Evolutionary conservation across 2,888 invertebrate genomes (phyloP), one percentile per base, ranked within the genome.

Genomic region (Seira ritae): DNA sequence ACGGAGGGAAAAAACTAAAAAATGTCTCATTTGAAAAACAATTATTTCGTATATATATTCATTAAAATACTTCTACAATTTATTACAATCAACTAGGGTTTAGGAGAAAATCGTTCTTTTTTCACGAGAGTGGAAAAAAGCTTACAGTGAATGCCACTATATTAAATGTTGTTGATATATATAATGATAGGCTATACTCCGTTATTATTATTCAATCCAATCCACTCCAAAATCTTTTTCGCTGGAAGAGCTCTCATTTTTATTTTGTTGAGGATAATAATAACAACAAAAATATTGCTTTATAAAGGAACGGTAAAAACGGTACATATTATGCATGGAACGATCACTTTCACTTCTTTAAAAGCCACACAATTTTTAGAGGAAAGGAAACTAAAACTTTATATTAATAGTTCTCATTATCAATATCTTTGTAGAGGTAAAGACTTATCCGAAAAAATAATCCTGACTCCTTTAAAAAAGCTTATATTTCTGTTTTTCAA

Each of bases 371-470:
- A 31, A 4, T 31, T 31, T 31, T 31, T 31, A 31, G 31, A 8
- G 8, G 31, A 31, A 31, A 31, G 31, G 31, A 42, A 42, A 66
- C 22, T 60, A 71, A 69, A 82, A 82, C 50, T 70, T 66, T 80
- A 62, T 81, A 71, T 46, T 72, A 71, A 71, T 83, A 83, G 82
- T 77, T 83, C 82, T 83, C 82, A 83, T 83, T 50, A 77, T 72
- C 71, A 8, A 46, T 23, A 19, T 70, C 37, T 78, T 71, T 77
- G 82, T 83, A 83, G 82, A 83, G 82, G 68, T 83, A 77, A 83
- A 83, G 82, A 83, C 82, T 83, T 83, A 83, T 83, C 82, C 72
- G 67, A 83, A 82, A 42, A 55, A 55, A 55, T 55, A 55, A 55
- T 55, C 55, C 17, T 55, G 12, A 55, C 55, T 55, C 55, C 55